phyloP scores from a whole-genome alignment of 2,797 vertebrate genomes.

The Australoheros facetus region DNA sequence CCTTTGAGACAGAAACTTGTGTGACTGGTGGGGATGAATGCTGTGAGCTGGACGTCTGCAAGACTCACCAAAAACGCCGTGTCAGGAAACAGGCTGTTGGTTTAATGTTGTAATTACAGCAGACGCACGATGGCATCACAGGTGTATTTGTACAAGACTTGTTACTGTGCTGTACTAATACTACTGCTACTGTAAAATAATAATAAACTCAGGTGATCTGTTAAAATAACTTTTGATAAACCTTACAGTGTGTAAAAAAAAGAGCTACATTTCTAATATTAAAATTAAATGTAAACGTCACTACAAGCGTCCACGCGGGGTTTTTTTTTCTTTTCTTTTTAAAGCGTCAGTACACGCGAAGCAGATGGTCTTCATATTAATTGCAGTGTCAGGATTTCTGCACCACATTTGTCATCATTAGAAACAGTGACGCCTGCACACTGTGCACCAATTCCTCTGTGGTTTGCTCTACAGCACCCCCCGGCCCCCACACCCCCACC shows the following conservation, averaged over 20 bases:
- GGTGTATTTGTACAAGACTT: not conserved
- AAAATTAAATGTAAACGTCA: too few species aligned
- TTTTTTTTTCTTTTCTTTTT: not conserved
- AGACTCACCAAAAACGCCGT: not conserved
- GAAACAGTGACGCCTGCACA: slow-evolving; percentile 15
- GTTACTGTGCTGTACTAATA: not conserved
- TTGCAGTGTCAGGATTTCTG: slow-evolving; percentile 38
- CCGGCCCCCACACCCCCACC: not conserved
- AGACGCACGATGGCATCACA: not conserved
- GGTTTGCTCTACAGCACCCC: slow-evolving; percentile 24
- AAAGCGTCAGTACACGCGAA: not conserved
- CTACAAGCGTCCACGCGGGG: too few species aligned
- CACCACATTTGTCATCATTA: slow-evolving; percentile 54
- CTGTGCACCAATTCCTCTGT: not conserved
- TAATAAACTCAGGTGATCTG: too few species aligned
- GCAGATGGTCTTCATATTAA: slow-evolving; percentile 21
- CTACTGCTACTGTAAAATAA: not conserved
- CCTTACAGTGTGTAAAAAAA: too few species aligned
- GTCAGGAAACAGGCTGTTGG: not conserved
- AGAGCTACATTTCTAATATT: too few species aligned
- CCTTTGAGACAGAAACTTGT: slow-evolving; percentile 48
- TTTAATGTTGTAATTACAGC: accelerated
- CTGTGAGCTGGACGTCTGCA: not conserved
- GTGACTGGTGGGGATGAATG: not conserved
- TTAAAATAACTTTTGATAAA: too few species aligned